Conservation (phyloP, 1,140 invertebrate genomes). For the Drosophila gunungcola region DNA sequence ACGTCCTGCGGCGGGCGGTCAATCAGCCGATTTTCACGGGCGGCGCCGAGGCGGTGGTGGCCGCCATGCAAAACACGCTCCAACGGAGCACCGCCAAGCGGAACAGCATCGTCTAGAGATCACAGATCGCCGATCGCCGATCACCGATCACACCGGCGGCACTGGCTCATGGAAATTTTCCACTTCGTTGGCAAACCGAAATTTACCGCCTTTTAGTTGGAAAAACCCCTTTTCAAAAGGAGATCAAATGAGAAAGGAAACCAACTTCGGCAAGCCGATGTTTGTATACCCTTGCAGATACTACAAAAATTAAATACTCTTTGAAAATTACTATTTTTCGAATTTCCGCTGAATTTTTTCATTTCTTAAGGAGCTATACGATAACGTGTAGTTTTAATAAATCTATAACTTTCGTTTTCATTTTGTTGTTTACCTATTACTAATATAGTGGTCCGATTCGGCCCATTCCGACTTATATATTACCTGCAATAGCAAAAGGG, state of each 20-base stretch:
- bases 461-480: no score
- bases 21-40: conserved; percentile 78
- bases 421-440: no score
- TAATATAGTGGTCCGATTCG: no score
- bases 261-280: no score
- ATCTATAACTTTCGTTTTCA: no score
- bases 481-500: no score
- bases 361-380: no score
- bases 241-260: not conserved
- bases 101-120: conserved; percentile 72
- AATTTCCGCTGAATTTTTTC: no score
- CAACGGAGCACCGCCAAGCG: conserved; percentile 70
- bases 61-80: conserved; percentile 76
- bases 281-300: no score
- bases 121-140: not conserved
- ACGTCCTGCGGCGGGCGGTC: conserved; percentile 87
- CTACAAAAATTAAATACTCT: no score
- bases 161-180: conserved; percentile 5
- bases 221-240: conserved; percentile 8
- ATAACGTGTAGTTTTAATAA: no score
- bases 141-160: not conserved
- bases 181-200: conserved; percentile 4
- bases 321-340: no score
- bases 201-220: conserved; percentile 26
- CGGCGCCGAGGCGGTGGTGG: conserved; percentile 76